These are phyloP conservation scores for Pogonomyrmex barbatus DNA, from an alignment of 1,140 invertebrate genomes.

Conservation along the genomic window DNA sequence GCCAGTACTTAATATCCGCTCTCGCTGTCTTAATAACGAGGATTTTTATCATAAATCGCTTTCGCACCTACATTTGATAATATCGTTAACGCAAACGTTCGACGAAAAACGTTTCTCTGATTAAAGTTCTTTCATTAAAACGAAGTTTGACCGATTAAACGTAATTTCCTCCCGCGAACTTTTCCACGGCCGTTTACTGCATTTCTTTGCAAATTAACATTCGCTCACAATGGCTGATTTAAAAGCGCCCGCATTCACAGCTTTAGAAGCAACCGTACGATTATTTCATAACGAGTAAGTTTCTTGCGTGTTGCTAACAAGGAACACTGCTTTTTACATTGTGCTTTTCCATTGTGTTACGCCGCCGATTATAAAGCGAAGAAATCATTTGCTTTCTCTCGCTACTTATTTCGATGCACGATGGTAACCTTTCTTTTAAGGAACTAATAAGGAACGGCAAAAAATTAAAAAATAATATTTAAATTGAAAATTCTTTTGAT, in stretches of 20 bases:
- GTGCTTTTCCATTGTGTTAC: background rate
- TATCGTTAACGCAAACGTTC: background rate
- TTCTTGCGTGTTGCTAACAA: background rate
- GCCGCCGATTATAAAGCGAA: background rate
- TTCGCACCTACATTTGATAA: background rate
- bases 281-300: conserved; percentile 42
- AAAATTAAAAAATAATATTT: conserved; percentile 3
- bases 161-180: conserved; percentile 28
- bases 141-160: conserved; percentile 23
- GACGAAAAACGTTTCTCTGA: background rate
- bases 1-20: conserved; percentile 3
- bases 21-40: background rate
- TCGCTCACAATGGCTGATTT: conserved; percentile 1
- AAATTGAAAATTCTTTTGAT: conserved; percentile 28
- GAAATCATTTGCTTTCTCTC: conserved; percentile 17
- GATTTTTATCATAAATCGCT: conserved; percentile 28
- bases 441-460: background rate
- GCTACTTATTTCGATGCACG: conserved; percentile 6
- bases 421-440: background rate
- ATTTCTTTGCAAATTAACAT: conserved; percentile 38
- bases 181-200: conserved; percentile 11
- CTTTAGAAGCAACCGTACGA: conserved; percentile 14
- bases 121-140: conserved; percentile 27
- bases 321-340: background rate
- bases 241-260: background rate